A percentile compares a stretch with the other conserved stretches of the same genome.
These are phyloP conservation scores for Carposina sasakii DNA, from an alignment of 1,140 invertebrate genomes.

Conservation along the genomic window DNA sequence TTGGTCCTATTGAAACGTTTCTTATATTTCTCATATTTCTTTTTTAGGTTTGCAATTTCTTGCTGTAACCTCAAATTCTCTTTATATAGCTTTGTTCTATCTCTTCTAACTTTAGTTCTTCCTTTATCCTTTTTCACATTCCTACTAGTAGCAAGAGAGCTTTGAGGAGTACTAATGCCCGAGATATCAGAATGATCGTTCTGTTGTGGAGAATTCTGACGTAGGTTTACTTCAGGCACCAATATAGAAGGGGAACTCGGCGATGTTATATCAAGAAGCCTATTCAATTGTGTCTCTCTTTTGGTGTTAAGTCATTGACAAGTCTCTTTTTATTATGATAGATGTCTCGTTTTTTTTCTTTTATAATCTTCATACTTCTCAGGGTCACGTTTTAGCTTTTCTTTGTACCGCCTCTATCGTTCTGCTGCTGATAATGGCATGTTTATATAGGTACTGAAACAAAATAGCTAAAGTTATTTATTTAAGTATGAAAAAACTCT, in stretches of 20 bases:
- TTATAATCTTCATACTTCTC: conserved; percentile 8
- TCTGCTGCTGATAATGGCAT: conserved; percentile 5
- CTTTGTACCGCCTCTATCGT: conserved; percentile 8
- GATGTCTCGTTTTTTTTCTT: conserved; percentile 9
- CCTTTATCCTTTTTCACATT: not conserved
- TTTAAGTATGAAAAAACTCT: not conserved
- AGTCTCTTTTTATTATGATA: conserved; percentile 10
- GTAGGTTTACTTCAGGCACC: not conserved
- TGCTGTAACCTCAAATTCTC: conserved; percentile 4
- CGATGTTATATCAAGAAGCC: conserved; percentile 7
- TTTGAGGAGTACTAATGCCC: not conserved
- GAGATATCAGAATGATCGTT: not conserved
- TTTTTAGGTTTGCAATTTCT: conserved; percentile 2
- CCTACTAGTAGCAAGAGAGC: not conserved
- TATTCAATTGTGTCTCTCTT: conserved; percentile 6
- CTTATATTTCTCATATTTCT: conserved; percentile 4
- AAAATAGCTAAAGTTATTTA: not conserved
- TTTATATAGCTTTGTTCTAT: conserved; percentile 5
- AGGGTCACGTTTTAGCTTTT: conserved; percentile 5
- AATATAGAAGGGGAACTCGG: conserved; percentile 2
- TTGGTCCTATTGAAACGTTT: conserved; percentile 5
- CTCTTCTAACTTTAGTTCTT: conserved; percentile 5
- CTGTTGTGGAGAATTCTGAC: not conserved
- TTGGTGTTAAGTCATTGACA: conserved; percentile 5
- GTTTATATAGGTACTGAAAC: not conserved